A percentile compares a stretch with the other conserved stretches of the same genome.
Conservation (phyloP, 92 coral and sea anemone species). For the Heteractis magnifica region DNA sequence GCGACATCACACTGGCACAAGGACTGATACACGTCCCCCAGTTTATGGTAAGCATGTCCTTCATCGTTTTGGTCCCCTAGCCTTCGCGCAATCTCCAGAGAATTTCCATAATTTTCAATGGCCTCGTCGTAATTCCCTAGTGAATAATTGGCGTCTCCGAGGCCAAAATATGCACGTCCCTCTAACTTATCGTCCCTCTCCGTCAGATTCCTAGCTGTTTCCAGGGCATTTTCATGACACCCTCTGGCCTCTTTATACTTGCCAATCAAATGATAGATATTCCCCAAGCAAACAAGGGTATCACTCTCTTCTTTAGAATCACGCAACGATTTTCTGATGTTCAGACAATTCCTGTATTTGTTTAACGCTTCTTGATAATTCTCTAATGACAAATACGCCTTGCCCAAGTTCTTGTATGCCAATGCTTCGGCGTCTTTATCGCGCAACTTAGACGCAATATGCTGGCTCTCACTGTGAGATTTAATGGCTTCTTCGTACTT, state of each 20-base stretch:
- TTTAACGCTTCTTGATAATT: conserved; percentile 1
- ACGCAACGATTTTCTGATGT: not conserved
- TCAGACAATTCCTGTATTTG: not conserved
- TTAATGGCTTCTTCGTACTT: conserved; percentile 15
- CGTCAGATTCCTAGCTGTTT: not conserved
- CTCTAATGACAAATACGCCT: not conserved
- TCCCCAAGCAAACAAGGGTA: not conserved
- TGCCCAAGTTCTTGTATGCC: not conserved
- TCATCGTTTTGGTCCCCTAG: not conserved
- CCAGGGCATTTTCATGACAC: not conserved
- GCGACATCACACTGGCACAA: conserved; percentile 11
- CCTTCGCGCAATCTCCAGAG: not conserved
- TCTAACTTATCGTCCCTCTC: conserved; percentile 5
- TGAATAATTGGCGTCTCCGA: not conserved
- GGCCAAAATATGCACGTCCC: not conserved
- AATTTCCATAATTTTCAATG: not conserved
- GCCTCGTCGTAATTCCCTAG: conserved; percentile 6
- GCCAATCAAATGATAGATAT: not conserved
- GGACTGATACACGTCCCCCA: not conserved
- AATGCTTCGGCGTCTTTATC: conserved; percentile 2
- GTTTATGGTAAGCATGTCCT: not conserved
- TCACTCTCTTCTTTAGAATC: not conserved
- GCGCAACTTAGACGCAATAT: conserved; percentile 3
- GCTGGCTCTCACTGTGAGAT: not conserved
- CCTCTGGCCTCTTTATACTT: not conserved